Evolutionary conservation across 2,888 invertebrate species (phyloP).

Genomic region (Orthonevra nobilis): DNA sequence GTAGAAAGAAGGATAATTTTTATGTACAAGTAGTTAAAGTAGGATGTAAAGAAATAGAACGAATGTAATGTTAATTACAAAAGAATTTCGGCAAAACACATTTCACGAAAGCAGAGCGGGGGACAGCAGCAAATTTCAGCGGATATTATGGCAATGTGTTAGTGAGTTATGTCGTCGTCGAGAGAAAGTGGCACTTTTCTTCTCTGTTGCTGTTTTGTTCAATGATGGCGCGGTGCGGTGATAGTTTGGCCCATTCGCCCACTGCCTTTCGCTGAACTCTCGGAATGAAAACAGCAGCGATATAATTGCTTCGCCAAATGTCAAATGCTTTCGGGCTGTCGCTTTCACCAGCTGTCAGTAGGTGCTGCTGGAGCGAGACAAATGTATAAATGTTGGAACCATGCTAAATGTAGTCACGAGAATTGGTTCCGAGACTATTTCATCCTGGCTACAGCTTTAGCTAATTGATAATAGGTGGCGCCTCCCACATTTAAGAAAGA

Average conservation of each 20-base stretch:
- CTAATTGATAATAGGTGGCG: constrained; percentile 25
- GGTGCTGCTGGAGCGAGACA: constrained; percentile 17
- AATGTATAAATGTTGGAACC: not conserved
- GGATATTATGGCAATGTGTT: constrained; percentile 37
- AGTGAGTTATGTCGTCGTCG: constrained; percentile 12
- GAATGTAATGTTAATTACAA: constrained; percentile 55
- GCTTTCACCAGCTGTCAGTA: constrained; percentile 35
- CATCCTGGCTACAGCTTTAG: not conserved
- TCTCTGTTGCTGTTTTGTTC: constrained; percentile 3
- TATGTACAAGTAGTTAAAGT: constrained; percentile 55
- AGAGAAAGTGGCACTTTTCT: constrained; percentile 51
- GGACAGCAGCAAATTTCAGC: constrained; percentile 9
- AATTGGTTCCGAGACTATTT: constrained; percentile 8
- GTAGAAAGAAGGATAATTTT: constrained; percentile 59
- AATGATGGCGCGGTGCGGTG: not conserved
- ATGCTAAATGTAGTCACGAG: constrained; percentile 3
- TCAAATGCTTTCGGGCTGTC: constrained; percentile 21
- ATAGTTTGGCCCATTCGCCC: constrained; percentile 16
- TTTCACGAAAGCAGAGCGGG: constrained; percentile 10
- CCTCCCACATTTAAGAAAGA: no score
- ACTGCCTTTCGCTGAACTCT: constrained; percentile 40
- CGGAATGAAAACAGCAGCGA: constrained; percentile 54
- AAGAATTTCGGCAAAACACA: constrained; percentile 52
- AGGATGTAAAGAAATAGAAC: constrained; percentile 40
- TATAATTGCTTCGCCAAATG: constrained; percentile 17